Evolutionary conservation across 1,140 invertebrate genomes (phyloP).

Genomic region (Trachymyrmex cornetzi): DNA sequence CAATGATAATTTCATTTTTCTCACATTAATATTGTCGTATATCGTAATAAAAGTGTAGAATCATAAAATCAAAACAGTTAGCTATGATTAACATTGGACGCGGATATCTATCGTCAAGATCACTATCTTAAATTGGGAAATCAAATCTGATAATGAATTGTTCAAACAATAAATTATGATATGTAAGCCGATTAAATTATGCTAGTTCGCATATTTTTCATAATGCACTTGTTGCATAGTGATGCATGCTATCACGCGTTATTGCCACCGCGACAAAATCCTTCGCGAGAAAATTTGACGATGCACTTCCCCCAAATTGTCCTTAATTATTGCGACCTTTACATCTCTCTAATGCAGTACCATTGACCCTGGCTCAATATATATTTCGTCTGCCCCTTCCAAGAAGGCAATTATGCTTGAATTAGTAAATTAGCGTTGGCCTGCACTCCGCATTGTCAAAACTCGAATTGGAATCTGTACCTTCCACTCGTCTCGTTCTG

Average conservation of each 20-base stretch:
- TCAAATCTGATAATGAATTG: background rate
- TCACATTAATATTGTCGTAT: background rate
- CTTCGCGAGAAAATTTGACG: constrained; percentile 27
- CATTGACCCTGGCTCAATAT: constrained; percentile 71
- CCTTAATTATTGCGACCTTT: constrained; percentile 63
- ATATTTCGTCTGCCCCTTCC: constrained; percentile 72
- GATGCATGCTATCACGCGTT: background rate
- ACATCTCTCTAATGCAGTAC: constrained; percentile 34
- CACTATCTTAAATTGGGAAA: background rate
- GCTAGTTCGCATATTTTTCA: background rate
- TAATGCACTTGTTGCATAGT: constrained; percentile 1
- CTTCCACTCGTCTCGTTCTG: constrained; percentile 58
- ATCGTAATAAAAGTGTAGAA: background rate
- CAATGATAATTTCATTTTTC: constrained; percentile 19
- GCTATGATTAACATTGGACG: background rate
- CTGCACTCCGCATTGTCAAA: constrained; percentile 69
- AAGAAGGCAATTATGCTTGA: constrained; percentile 75
- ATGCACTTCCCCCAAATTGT: constrained; percentile 30
- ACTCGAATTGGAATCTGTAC: constrained; percentile 74
- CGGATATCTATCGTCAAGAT: background rate
- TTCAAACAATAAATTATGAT: background rate
- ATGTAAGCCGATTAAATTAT: background rate
- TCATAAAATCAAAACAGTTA: background rate
- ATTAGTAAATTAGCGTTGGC: constrained; percentile 77
- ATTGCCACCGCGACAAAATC: constrained; percentile 9